These are phyloP conservation scores for Microdon myrmicae DNA, from an alignment of 2,888 invertebrate genomes.

Conservation along the genomic window DNA sequence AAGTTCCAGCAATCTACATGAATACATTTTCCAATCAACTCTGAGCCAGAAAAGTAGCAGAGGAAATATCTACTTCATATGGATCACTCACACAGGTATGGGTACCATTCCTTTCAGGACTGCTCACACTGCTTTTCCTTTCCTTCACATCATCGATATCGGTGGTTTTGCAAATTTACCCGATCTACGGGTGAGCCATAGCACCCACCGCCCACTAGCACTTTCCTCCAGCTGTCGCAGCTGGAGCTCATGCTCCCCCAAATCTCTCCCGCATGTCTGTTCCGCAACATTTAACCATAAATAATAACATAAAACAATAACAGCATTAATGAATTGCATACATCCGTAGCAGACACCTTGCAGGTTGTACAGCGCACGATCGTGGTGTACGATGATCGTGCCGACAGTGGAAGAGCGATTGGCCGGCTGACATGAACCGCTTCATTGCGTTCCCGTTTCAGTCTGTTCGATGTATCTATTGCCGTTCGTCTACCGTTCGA, in stretches of 20 bases:
- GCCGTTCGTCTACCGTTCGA: constrained; percentile 28
- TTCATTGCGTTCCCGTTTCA: constrained; percentile 16
- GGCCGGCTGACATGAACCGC: too few species aligned
- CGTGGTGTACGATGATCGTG: too few species aligned
- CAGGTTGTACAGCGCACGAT: constrained; percentile 19
- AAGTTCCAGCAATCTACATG: too few species aligned
- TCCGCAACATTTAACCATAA: constrained; percentile 23
- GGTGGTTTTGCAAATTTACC: constrained; percentile 7
- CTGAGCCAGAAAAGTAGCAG: too few species aligned
- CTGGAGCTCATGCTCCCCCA: constrained; percentile 1
- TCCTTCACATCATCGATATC: constrained; percentile 4
- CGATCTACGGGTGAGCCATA: too few species aligned
- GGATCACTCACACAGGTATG: constrained; percentile 39
- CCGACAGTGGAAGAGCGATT: too few species aligned
- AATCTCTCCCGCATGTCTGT: not conserved
- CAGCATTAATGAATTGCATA: constrained; percentile 45
- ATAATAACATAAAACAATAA: constrained; percentile 29
- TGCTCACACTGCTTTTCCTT: constrained; percentile 34
- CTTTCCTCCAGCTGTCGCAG: constrained; percentile 28
- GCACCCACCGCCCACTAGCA: constrained; percentile 40
- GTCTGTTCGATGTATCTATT: constrained; percentile 27
- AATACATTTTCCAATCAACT: too few species aligned
- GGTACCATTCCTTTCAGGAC: constrained; percentile 18
- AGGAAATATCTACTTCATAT: constrained; percentile 13
- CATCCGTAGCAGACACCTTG: constrained; percentile 49